Evolutionary conservation across 2,797 vertebrate genomes (phyloP), one percentile per base, ranked within the genome.

Genomic region (Craterocephalus amniculus): DNA sequence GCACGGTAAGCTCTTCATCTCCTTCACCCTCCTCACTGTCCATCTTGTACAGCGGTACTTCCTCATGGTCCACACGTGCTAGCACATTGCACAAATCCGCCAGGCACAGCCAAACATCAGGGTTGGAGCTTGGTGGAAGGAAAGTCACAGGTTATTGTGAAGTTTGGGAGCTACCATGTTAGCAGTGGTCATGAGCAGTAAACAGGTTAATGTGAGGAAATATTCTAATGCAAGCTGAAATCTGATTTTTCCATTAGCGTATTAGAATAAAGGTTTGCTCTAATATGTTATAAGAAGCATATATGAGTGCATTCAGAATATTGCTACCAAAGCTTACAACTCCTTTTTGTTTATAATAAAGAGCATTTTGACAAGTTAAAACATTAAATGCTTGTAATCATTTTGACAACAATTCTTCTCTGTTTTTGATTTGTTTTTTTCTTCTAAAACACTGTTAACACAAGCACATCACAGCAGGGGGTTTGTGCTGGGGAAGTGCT

Each of bases 71-170:
- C 66, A 99, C 97, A 0, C 86, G 92, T 45, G 97, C 97, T 92
- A 99, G 86, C 81, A 95, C 91, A 82, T 99, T 99, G 89, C 98
- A 99, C 86, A 99, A 95, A 88, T 97, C 95, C 67, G 98, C 98
- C 85, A 99, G 92, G 71, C 95, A 96, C 63, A 94, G 95, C 98
- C 98, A 99, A 75, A 97, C 96, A 80, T 98, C 96, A 75, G 96
- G 94, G 84, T 94, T 93, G 81, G 94, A 86, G 82, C 98, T 99
- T 89, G 6, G 59, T 12, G 24, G 35, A 52, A 14, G 40, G 6
- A 49, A 38, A 52, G 26, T 0, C 24, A 67, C 10, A 49, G 63
- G 14, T 10, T 7, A 54, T 9, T 27, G 6, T 49, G 48, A 62
- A 36, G 20, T 24, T 14, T 29, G 31, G 63, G 31, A 52, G 56